Percentiles rank a stretch among this genome's conserved stretches.
Evolutionary conservation across 2,888 invertebrate genomes (phyloP).

Genomic region (Neoscelio sp.): DNA sequence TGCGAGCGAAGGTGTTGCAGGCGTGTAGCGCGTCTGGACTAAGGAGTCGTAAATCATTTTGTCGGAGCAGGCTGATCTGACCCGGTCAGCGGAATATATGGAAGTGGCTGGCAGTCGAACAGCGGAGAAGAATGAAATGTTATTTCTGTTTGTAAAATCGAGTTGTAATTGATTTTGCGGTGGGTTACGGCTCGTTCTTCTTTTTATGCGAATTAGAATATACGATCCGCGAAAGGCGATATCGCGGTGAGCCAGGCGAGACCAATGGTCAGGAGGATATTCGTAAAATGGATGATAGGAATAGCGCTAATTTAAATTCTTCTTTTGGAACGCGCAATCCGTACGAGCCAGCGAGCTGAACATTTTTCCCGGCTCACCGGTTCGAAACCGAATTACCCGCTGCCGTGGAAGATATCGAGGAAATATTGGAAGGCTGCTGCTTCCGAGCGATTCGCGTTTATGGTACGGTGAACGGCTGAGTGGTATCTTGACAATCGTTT

Average conservation of each 20-base stretch:
- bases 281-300: conserved; percentile 23
- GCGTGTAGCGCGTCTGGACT: conserved; percentile 55
- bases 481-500: conserved; percentile 58
- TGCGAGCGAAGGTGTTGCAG: conserved; percentile 45
- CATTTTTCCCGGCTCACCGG: conserved; percentile 78
- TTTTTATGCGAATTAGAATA: conserved; percentile 5
- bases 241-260: conserved; percentile 23
- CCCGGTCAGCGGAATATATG: conserved; percentile 26
- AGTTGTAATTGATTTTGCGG: conserved; percentile 39
- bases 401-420: conserved; percentile 75
- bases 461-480: conserved; percentile 42
- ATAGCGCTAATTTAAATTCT: conserved; percentile 64
- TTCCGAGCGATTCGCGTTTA: conserved; percentile 52
- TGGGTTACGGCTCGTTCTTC: not conserved
- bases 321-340: conserved; percentile 58
- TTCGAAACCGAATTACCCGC: conserved; percentile 77
- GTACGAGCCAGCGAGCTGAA: conserved; percentile 72
- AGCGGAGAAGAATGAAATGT: not conserved
- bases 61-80: conserved; percentile 60
- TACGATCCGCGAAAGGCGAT: conserved; percentile 28
- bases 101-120: not conserved
- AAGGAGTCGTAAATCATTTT: conserved; percentile 75
- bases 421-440: conserved; percentile 75
- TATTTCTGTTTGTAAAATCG: not conserved
- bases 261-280: conserved; percentile 35